Evolutionary conservation across 2,888 invertebrate species (phyloP).

Genomic region (Hydrotaea diabolus): DNA sequence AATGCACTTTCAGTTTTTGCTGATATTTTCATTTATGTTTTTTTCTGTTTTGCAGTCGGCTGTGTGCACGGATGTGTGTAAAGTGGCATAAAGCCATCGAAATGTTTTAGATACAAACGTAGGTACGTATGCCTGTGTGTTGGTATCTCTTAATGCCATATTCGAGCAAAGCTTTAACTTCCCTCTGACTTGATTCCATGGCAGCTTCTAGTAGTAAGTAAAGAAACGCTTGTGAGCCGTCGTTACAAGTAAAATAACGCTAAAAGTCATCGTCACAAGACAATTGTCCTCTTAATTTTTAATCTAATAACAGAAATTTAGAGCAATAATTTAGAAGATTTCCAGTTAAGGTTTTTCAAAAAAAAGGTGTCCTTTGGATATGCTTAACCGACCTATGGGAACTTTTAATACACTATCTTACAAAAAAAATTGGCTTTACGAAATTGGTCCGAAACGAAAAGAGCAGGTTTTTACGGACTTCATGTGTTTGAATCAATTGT

Average conservation of each 20-base stretch:
- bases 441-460: background rate
- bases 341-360: slow-evolving; percentile 74
- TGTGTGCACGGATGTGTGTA: background rate
- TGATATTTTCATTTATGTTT: slow-evolving; percentile 17
- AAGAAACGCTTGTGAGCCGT: no score
- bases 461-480: no score
- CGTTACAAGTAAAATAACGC: no score
- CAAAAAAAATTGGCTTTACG: no score
- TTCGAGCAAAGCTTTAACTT: background rate
- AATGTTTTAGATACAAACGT: slow-evolving; percentile 21
- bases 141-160: slow-evolving; percentile 21
- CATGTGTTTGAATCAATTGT: background rate
- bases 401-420: no score
- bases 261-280: no score
- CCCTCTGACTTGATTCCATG: background rate
- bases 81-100: background rate
- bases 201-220: no score
- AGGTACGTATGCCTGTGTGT: background rate
- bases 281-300: slow-evolving; percentile 69
- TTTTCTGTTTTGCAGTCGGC: background rate
- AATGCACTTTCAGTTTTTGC: slow-evolving; percentile 49
- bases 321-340: slow-evolving; percentile 78
- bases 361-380: no score
- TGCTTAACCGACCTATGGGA: background rate
- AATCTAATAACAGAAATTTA: slow-evolving; percentile 79